These are phyloP conservation scores for Eulemur rubriventer DNA, from an alignment of 2,797 vertebrate genomes.

Conservation along the genomic window DNA sequence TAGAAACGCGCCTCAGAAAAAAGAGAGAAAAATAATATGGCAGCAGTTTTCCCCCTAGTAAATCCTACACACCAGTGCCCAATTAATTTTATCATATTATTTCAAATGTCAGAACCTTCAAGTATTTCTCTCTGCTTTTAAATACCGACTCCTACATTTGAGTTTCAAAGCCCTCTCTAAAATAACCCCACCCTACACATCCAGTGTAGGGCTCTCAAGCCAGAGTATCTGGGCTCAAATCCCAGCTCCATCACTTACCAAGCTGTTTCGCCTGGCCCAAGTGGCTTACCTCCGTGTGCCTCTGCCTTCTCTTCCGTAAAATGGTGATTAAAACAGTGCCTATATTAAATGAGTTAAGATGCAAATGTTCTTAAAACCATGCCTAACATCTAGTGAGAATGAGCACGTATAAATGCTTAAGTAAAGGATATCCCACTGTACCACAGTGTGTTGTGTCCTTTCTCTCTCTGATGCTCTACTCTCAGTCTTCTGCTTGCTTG, in stretches of 20 bases:
- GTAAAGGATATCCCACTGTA: background rate
- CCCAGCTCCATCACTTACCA: background rate
- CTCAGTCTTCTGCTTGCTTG: background rate
- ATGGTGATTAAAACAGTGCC: background rate
- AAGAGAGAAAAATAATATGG: background rate
- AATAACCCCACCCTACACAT: background rate
- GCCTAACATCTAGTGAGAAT: background rate
- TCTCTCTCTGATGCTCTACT: background rate
- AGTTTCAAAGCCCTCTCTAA: background rate
- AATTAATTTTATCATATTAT: background rate
- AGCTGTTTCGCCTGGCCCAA: background rate
- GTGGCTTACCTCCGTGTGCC: background rate
- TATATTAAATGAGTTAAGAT: background rate
- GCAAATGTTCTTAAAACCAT: background rate
- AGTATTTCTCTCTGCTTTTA: background rate
- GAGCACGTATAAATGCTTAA: background rate
- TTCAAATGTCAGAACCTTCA: constrained; percentile 36
- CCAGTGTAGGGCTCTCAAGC: background rate
- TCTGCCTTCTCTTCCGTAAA: background rate
- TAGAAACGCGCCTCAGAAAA: background rate
- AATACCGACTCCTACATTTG: background rate
- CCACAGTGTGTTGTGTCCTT: background rate
- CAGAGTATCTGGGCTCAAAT: background rate
- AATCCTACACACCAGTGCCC: background rate
- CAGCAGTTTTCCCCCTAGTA: background rate